Evolutionary conservation across 2,888 invertebrate genomes (phyloP).

Genomic region (Teleogryllus oceanicus): DNA sequence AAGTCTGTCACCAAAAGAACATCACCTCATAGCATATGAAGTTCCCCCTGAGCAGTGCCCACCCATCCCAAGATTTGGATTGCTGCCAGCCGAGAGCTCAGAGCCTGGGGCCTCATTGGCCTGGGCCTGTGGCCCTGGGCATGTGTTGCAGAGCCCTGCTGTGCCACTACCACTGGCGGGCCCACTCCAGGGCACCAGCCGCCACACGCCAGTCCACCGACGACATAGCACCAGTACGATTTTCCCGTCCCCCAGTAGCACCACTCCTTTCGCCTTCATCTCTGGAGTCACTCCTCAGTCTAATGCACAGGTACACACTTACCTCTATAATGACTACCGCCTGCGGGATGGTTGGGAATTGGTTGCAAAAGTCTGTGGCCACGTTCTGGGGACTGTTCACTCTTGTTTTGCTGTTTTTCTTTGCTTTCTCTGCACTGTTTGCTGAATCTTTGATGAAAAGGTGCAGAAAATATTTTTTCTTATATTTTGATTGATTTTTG

Average conservation of each 20-base stretch:
- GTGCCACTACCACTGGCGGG: background rate
- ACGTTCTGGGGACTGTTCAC: background rate
- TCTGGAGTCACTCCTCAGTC: conserved; percentile 19
- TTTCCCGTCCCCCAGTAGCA: conserved; percentile 34
- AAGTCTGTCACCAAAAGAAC: no score
- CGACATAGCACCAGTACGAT: conserved; percentile 37
- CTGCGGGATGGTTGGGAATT: background rate
- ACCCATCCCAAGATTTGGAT: no score
- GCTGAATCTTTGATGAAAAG: conserved; percentile 19
- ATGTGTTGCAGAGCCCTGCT: conserved; percentile 55
- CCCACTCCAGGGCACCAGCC: conserved; percentile 32
- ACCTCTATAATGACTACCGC: conserved; percentile 12
- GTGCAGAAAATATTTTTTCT: background rate
- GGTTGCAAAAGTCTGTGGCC: background rate
- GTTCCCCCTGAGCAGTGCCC: no score
- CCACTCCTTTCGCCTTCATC: conserved; percentile 21
- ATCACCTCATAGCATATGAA: no score
- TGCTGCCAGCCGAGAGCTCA: no score
- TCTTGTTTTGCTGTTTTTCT: conserved; percentile 22
- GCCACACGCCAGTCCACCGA: conserved; percentile 35
- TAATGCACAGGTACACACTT: conserved; percentile 36
- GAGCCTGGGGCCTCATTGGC: no score
- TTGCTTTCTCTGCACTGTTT: conserved; percentile 3
- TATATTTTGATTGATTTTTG: no score
- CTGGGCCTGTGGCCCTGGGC: background rate